Evolutionary conservation across 2,797 vertebrate genomes (phyloP).

Genomic region (Microcaecilia unicolor): DNA sequence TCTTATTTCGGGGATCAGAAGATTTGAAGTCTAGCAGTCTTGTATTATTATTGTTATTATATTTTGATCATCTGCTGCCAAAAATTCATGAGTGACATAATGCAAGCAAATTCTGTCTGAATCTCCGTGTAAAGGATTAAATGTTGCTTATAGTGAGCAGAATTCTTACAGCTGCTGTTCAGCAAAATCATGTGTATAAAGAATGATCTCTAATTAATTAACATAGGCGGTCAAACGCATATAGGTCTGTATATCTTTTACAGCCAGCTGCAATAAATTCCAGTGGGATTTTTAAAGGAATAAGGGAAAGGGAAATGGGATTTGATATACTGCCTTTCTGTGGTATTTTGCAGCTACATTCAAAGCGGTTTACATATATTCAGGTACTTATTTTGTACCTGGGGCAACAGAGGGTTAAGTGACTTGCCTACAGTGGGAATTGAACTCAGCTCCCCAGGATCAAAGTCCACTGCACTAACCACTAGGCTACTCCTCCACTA

Average conservation of each 20-base stretch:
- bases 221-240: slow-evolving; percentile 5
- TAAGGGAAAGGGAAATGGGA: too few relatives aligned
- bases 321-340: too few relatives aligned
- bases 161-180: slow-evolving; percentile 14
- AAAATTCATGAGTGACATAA: slow-evolving; percentile 41
- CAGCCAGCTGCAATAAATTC: too few relatives aligned
- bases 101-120: slow-evolving; percentile 43
- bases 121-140: slow-evolving; percentile 26
- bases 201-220: slow-evolving; percentile 17
- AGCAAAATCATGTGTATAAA: slow-evolving; percentile 17
- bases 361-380: too few relatives aligned
- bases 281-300: too few relatives aligned
- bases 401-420: too few relatives aligned
- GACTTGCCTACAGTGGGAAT: too few relatives aligned
- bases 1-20: slow-evolving; percentile 31
- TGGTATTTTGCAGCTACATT: too few relatives aligned
- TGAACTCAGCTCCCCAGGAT: too few relatives aligned
- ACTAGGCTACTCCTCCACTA: too few relatives aligned
- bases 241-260: slow-evolving; percentile 10
- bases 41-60: slow-evolving; percentile 46
- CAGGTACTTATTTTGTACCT: too few relatives aligned
- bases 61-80: slow-evolving; percentile 45
- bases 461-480: too few relatives aligned
- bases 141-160: slow-evolving; percentile 9
- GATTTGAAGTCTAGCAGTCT: slow-evolving; percentile 31